Evolutionary conservation across 2,113 vertebrate species (phyloP).

Genomic region (Tonatia bakeri): DNA sequence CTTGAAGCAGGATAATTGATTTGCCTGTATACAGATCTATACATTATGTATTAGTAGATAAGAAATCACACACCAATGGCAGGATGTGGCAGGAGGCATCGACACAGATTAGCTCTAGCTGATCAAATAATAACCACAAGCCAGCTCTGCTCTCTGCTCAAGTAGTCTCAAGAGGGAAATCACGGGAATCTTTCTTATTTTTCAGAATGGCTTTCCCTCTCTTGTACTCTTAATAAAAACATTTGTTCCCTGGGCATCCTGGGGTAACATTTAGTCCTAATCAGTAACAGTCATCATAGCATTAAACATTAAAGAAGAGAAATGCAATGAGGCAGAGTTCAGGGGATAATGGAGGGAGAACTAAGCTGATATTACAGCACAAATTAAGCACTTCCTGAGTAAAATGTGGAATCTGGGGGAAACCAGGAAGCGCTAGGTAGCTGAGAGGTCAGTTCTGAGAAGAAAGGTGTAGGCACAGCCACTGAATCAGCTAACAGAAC

Average conservation of each 20-base stretch:
- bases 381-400: conserved; percentile 3
- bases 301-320: conserved; percentile 72
- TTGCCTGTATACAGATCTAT: conserved; percentile 58
- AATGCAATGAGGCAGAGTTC: conserved; percentile 21
- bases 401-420: not conserved
- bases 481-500: not conserved
- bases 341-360: not conserved
- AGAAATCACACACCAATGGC: conserved; percentile 59
- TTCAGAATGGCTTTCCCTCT: conserved; percentile 61
- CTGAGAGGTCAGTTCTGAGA: not conserved
- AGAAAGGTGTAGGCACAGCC: not conserved
- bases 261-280: conserved; percentile 62
- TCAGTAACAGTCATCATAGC: conserved; percentile 56
- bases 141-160: conserved; percentile 40
- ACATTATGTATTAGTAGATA: conserved; percentile 64
- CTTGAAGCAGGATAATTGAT: conserved; percentile 56
- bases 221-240: conserved; percentile 70
- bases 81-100: conserved; percentile 58
- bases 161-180: conserved; percentile 61
- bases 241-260: conserved; percentile 54
- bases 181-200: conserved; percentile 56
- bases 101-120: conserved; percentile 66
- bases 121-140: conserved; percentile 72
- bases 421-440: not conserved
- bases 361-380: conserved; percentile 15